phyloP scores from a whole-genome alignment of 53 echinoderm and acorn worm genomes.

The Echinarachnius parma region DNA sequence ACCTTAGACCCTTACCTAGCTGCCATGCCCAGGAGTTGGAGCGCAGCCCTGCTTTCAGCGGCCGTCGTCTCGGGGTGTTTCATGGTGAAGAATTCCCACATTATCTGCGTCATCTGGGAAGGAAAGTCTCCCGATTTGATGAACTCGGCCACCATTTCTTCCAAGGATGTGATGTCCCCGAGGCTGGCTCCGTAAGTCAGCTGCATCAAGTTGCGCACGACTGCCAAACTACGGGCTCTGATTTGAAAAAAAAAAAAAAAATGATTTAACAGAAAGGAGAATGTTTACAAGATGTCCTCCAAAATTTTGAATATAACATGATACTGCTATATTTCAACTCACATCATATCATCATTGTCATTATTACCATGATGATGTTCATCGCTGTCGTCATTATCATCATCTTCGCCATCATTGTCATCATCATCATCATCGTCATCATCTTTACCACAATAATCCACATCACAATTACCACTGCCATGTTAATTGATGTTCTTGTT shows the following conservation, averaged over 20 bases:
- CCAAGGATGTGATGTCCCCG: conserved; percentile 89
- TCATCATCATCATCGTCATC: too few relatives aligned
- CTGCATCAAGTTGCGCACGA: conserved; percentile 78
- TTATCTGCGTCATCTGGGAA: conserved; percentile 70
- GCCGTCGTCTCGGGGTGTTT: conserved; percentile 76
- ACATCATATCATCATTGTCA: too few relatives aligned
- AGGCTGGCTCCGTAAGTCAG: conserved; percentile 87
- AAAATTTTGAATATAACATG: too few relatives aligned
- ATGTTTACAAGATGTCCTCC: too few relatives aligned
- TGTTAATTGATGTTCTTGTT: too few relatives aligned
- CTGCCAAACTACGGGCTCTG: conserved; percentile 70
- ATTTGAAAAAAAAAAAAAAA: background rate
- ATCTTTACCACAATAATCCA: too few relatives aligned
- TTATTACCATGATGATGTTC: too few relatives aligned
- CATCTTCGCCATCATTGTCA: too few relatives aligned
- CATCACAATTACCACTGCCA: too few relatives aligned
- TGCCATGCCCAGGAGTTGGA: conserved; percentile 85
- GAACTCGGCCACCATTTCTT: conserved; percentile 86
- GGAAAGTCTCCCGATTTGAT: conserved; percentile 74
- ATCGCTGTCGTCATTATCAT: too few relatives aligned
- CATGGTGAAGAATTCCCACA: conserved; percentile 95
- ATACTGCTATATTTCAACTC: too few relatives aligned
- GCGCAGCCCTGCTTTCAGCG: conserved; percentile 77
- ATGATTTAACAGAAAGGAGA: background rate
- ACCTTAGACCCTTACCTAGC: conserved; percentile 83